Percentiles rank a stretch among this genome's conserved stretches.
phyloP scores from a whole-genome alignment of 2,888 invertebrate species.

The Catocala nupta region DNA sequence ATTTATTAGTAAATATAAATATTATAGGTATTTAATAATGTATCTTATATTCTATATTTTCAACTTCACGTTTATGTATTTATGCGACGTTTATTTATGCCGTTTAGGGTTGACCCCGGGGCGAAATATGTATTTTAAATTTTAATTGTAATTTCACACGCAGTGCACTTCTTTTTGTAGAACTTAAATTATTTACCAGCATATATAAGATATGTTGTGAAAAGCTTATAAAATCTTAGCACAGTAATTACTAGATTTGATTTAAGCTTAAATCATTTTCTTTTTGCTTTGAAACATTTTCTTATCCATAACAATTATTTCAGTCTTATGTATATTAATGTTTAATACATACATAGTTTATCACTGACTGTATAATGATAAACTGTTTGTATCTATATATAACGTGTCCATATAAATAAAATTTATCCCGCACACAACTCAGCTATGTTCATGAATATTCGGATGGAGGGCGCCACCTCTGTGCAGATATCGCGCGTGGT shows the following conservation, averaged over 20 bases:
- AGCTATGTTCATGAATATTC: constrained; percentile 70
- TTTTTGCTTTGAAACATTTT: neutral
- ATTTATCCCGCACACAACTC: constrained; percentile 48
- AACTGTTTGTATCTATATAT: constrained; percentile 18
- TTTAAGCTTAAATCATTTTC: no score
- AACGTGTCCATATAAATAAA: constrained; percentile 47
- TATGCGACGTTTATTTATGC: constrained; percentile 26
- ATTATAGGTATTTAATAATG: constrained; percentile 18
- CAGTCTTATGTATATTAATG: neutral
- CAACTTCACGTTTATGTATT: constrained; percentile 16
- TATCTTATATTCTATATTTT: no score
- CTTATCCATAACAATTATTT: neutral
- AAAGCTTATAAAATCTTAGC: no score
- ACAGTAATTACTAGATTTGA: no score
- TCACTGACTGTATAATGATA: neutral
- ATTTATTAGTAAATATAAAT: constrained; percentile 26
- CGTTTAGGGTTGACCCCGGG: constrained; percentile 32
- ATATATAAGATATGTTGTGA: no score
- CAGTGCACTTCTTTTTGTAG: no score
- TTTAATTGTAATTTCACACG: neutral
- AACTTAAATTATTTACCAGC: no score
- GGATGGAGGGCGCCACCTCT: constrained; percentile 66
- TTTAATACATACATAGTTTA: neutral
- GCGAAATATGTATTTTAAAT: neutral
- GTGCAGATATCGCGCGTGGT: constrained; percentile 77